These are phyloP conservation scores for Alethe diademata DNA, from an alignment of 2,113 vertebrate species.

Conservation along the genomic window DNA sequence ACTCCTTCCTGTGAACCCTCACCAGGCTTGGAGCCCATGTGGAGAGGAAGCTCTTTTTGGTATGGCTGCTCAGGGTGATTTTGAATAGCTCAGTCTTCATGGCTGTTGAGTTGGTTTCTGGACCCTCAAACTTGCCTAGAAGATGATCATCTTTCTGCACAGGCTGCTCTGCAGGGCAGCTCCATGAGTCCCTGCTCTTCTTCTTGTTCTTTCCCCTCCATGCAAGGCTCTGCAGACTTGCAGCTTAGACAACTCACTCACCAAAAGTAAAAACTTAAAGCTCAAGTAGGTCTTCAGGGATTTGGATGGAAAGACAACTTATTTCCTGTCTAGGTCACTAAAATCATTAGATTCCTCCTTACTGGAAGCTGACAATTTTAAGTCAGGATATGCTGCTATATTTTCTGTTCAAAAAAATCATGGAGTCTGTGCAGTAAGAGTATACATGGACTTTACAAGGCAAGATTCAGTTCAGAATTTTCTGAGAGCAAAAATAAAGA, in stretches of 20 bases:
- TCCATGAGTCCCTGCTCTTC: neutral
- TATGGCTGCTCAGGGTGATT: neutral
- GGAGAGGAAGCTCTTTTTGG: neutral
- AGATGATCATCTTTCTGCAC: neutral
- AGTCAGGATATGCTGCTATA: neutral
- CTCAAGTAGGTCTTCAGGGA: neutral
- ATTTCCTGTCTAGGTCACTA: neutral
- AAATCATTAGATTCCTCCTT: neutral
- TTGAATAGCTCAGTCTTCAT: neutral
- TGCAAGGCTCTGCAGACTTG: neutral
- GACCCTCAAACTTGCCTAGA: neutral
- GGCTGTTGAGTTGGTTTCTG: neutral
- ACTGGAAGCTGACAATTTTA: neutral
- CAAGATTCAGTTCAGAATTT: neutral
- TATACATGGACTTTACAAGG: neutral
- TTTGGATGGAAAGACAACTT: neutral
- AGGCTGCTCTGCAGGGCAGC: neutral
- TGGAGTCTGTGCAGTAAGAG: neutral
- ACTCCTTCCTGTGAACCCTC: neutral
- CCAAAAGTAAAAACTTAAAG: neutral
- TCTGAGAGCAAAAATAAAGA: neutral
- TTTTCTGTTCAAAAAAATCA: neutral
- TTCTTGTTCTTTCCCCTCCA: neutral
- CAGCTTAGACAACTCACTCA: neutral
- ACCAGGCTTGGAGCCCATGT: neutral